A percentile compares a stretch with the other conserved stretches of the same genome.
These are phyloP conservation scores for Murina feae DNA, from an alignment of 2,113 vertebrate species.

Conservation along the genomic window DNA sequence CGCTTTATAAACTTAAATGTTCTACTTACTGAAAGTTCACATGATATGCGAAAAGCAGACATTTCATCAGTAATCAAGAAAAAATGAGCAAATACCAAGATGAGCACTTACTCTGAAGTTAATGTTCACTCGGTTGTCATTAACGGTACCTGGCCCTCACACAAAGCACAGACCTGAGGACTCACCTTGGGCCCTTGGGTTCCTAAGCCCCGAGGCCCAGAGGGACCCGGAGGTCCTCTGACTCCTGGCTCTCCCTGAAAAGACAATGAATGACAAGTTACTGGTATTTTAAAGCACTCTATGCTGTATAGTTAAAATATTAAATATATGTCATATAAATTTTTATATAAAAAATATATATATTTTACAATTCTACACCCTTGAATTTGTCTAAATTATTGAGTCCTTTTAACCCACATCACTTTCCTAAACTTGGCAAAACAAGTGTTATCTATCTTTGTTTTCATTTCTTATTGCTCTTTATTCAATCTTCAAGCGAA, in stretches of 20 bases:
- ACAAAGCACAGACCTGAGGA: background rate
- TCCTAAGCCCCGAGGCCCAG: conserved; percentile 80
- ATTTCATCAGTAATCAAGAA: background rate
- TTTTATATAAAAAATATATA: background rate
- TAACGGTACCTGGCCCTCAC: background rate
- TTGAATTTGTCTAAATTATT: background rate
- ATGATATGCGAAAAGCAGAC: background rate
- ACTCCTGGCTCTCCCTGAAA: conserved; percentile 85
- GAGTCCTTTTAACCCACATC: background rate
- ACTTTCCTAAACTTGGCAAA: background rate
- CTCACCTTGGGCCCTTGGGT: conserved; percentile 85
- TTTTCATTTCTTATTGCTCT: background rate
- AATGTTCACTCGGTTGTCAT: background rate
- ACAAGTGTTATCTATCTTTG: background rate
- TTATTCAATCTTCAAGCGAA: background rate
- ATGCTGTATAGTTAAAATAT: background rate
- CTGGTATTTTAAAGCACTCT: background rate
- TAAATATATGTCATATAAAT: background rate
- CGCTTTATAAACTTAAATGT: background rate
- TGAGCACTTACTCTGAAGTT: background rate
- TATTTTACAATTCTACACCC: background rate
- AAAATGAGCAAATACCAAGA: background rate
- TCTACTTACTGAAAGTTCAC: background rate
- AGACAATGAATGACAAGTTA: background rate
- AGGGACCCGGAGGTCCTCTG: conserved; percentile 79